Evolutionary conservation across 2,888 invertebrate species (phyloP).

Genomic region (Drymonia ruficornis): DNA sequence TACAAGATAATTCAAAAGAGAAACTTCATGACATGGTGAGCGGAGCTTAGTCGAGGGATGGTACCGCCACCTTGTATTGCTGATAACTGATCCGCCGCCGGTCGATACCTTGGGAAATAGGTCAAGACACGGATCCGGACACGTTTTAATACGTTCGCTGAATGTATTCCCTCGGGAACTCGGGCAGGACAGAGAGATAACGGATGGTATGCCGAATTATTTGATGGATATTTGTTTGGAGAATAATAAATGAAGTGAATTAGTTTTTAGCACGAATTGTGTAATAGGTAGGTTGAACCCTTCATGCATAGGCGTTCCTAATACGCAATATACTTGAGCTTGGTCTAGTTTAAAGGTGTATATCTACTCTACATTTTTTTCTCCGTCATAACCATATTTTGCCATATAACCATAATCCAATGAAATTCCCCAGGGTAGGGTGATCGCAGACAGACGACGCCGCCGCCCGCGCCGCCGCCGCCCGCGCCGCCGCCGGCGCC

Average conservation of each 20-base stretch:
- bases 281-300: too few relatives aligned
- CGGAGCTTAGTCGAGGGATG: neutral
- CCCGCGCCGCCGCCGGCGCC: constrained; percentile 30
- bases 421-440: constrained; percentile 3
- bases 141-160: neutral
- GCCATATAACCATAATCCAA: neutral
- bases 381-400: neutral
- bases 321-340: too few relatives aligned
- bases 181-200: neutral
- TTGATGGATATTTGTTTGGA: too few relatives aligned
- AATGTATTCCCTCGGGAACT: neutral
- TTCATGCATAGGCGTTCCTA: too few relatives aligned
- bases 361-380: too few relatives aligned
- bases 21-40: neutral
- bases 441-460: constrained; percentile 23
- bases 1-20: neutral
- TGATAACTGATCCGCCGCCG: neutral
- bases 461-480: too few relatives aligned
- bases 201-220: neutral
- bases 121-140: constrained; percentile 1
- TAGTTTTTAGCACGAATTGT: too few relatives aligned
- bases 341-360: too few relatives aligned
- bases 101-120: constrained; percentile 1
- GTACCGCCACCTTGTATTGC: neutral
- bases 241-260: too few relatives aligned